phyloP scores from a whole-genome alignment of 2,888 invertebrate species.

The Sphaerophoria rueppellii region DNA sequence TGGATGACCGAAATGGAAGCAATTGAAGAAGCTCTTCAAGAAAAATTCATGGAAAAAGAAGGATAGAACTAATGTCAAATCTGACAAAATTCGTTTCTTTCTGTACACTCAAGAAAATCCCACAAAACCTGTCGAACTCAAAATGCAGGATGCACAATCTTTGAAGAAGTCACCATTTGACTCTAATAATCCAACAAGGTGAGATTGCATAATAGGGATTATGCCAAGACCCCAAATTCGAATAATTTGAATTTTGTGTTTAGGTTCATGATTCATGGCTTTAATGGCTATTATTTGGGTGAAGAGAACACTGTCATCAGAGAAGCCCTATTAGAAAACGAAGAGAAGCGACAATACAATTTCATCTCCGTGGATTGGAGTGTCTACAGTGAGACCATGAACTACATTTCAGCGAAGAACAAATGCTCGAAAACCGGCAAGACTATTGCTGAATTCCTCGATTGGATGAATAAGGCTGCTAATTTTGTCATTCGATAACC shows the following conservation, averaged over 20 bases:
- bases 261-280: slow-evolving; percentile 82
- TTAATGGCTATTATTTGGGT: slow-evolving; percentile 76
- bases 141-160: slow-evolving; percentile 18
- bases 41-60: not conserved
- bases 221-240: not conserved
- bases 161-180: slow-evolving; percentile 45
- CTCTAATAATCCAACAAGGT: slow-evolving; percentile 44
- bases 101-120: slow-evolving; percentile 59
- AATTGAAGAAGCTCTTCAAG: not conserved
- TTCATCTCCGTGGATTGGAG: slow-evolving; percentile 85
- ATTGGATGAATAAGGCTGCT: slow-evolving; percentile 82
- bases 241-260: not conserved
- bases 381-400: slow-evolving; percentile 81
- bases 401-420: slow-evolving; percentile 83
- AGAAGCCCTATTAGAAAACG: slow-evolving; percentile 83
- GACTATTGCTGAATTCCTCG: slow-evolving; percentile 71
- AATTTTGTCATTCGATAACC: slow-evolving; percentile 82
- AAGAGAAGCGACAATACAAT: slow-evolving; percentile 83
- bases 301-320: slow-evolving; percentile 57
- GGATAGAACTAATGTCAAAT: not conserved
- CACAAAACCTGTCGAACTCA: slow-evolving; percentile 22
- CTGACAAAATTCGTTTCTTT: slow-evolving; percentile 49
- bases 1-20: not conserved
- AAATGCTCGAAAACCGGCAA: slow-evolving; percentile 71
- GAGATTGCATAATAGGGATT: not conserved